Evolutionary conservation across 2,113 vertebrate genomes (phyloP), one percentile per base, ranked within the genome.

Genomic region (Alethe castanea): DNA sequence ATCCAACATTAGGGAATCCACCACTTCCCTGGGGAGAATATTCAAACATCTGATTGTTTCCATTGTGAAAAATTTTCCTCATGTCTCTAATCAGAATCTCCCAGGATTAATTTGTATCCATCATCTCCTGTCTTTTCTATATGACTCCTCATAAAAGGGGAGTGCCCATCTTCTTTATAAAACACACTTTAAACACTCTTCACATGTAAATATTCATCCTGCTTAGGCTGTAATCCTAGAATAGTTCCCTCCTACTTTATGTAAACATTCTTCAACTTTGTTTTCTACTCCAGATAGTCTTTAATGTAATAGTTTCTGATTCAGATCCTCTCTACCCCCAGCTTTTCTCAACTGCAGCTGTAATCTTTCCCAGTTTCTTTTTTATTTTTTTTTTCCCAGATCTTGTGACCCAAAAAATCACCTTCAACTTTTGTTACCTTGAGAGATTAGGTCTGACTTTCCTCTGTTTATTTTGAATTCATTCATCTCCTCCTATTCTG

Each of bases 121-220:
- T 47, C 52, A 36, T 5, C 17, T 38, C 16, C 65, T 31, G 4
- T 9, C 38, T 59, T 76, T 47, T 60, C 44, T 20, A 8, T 6
- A 5, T 0, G 0, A 23, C 4, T 64, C 22, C 29, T 42, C 1
- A 3, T 54, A 11, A 18, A 65, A 80, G 38, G 2, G 17, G 4
- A 44, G 5, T 23, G 19, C 42, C 3, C 31, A 35, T n/a, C 66
- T 47, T 42, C 74, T 71, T n/a, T 66, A 31, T 6, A n/a, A 44
- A 31, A 4, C 23, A 35, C 6, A 6, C 12, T 71, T 65, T 5
- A 26, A 77, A 65, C 9, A 17, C 8, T 57, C 5, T 47, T 66
- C 71, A 78, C 12, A 19, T 10, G 18, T 64, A 53, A 82, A 86
- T 26, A 17, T 90, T 64, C 36, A 25, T 62, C 35, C 54, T 67